Base-by-base conservation (phyloP, 1,140 invertebrate species). In the Drosophila seguyi region DNA sequence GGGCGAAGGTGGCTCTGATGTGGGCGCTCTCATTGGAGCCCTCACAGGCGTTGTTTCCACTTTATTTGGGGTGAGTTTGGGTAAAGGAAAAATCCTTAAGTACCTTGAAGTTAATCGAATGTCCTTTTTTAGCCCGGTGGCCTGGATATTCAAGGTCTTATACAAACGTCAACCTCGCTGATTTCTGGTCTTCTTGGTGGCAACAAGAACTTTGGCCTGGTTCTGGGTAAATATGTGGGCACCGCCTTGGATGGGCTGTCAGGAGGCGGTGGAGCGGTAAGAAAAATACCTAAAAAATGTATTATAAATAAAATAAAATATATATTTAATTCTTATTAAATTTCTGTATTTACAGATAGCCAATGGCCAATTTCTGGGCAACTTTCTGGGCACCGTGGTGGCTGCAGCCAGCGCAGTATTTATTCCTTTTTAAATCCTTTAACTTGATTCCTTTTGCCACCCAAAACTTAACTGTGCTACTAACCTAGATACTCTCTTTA, bases 251-350 rank as follows among this genome's bases (percentile, higher is more conserved):
- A 93, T 75, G 94, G 94, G 8, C 74, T 94, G 4, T 94, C 94
- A 1, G 93, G 93, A 22, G 94, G 94, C 8, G 93, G 93, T 41
- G 94, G 94, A 74, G 93, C 94, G 66, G 94, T 94, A 92, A n/a
- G 79, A 27, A 25, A 8, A 45, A 10, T 29, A 16, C 0, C 20
- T 22, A 1, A 20, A 14, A 18, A 52, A 52, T 7, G 7, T 52
- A 29, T 13, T 4, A 31, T 13, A 31, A 18, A 29, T 18, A 8
- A 18, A 18, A n/a, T 7, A 22, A 27, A 27, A 22, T 39, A 58
- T 22, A 14, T 25, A 10, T 22, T 16, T 14, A 4, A 34, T 0
- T 1, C 36, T 13, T n/a, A 11, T 13, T 62, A 2, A 1, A 4
- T 48, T 16, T 4, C 4, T 14, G 4, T 27, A 25, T 29, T 60